phyloP scores from a whole-genome alignment of 2,797 vertebrate species.

The Microctenopoma steveboyesi region DNA sequence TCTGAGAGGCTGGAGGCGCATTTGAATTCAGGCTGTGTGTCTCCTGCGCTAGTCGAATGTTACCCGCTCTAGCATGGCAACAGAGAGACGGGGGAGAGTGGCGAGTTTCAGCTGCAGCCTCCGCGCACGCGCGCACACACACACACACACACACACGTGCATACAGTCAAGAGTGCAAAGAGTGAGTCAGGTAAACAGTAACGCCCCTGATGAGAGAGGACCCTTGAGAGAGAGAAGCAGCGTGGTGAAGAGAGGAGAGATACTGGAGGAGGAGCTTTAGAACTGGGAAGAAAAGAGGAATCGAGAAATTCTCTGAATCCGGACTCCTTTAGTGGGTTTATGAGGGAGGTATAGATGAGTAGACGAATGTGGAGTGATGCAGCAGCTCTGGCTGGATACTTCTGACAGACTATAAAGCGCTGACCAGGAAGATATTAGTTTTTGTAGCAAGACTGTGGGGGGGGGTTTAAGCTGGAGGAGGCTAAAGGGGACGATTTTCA shows the following conservation, averaged over 20 bases:
- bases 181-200: constrained; percentile 76
- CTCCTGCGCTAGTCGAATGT: constrained; percentile 80
- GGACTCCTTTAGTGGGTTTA: constrained; percentile 63
- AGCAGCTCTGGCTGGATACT: constrained; percentile 62
- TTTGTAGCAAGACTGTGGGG: constrained; percentile 48
- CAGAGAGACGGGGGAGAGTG: constrained; percentile 62
- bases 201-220: constrained; percentile 62
- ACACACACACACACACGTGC: constrained; percentile 33
- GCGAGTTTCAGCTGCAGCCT: constrained; percentile 66
- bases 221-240: constrained; percentile 44
- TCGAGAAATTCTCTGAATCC: constrained; percentile 50
- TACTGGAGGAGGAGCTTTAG: constrained; percentile 63
- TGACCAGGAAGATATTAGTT: constrained; percentile 65
- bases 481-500: constrained; percentile 16
- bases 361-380: constrained; percentile 58
- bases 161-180: constrained; percentile 51
- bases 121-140: constrained; percentile 33
- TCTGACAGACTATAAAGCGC: constrained; percentile 49
- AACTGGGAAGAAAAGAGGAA: constrained; percentile 44
- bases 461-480: constrained; percentile 41
- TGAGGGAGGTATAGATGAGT: constrained; percentile 44
- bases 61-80: constrained; percentile 80
- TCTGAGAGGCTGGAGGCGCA: constrained; percentile 68
- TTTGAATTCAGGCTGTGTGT: constrained; percentile 84
- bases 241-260: constrained; percentile 38